Conservation (phyloP, 2,797 vertebrate genomes). For the Urocyon cinereoargenteus region DNA sequence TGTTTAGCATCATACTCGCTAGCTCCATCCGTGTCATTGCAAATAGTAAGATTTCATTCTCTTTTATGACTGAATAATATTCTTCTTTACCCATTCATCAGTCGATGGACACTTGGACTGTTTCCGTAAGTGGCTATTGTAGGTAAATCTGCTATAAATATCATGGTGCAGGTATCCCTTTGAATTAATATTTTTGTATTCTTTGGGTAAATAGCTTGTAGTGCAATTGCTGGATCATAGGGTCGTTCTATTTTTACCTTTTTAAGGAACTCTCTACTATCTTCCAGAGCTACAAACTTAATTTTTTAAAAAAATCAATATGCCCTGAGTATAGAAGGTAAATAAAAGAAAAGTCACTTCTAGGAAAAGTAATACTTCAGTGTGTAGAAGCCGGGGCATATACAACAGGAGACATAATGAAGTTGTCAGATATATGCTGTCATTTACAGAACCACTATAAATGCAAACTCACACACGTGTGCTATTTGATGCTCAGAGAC, state of each 20-base stretch:
- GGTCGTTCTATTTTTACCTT: not conserved
- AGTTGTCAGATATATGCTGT: not conserved
- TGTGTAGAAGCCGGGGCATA: not conserved
- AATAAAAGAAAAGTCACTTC: not conserved
- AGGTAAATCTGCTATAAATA: not conserved
- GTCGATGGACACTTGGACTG: not conserved
- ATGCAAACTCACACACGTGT: not conserved
- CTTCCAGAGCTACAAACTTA: not conserved
- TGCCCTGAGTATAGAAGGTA: not conserved
- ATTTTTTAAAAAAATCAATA: not conserved
- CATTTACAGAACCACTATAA: not conserved
- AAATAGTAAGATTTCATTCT: not conserved
- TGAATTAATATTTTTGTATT: not conserved
- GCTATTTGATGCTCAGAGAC: not conserved
- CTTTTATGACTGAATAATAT: not conserved
- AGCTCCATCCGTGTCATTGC: not conserved
- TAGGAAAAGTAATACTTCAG: constrained; percentile 13
- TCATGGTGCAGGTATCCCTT: not conserved
- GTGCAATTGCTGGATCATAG: not conserved
- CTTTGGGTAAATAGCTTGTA: not conserved
- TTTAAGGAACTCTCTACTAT: not conserved
- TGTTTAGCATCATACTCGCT: not conserved
- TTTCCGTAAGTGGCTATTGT: not conserved
- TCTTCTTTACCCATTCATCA: not conserved
- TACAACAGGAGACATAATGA: not conserved